phyloP scores from a whole-genome alignment of 2,113 vertebrate species.

The Camelus dromedarius region DNA sequence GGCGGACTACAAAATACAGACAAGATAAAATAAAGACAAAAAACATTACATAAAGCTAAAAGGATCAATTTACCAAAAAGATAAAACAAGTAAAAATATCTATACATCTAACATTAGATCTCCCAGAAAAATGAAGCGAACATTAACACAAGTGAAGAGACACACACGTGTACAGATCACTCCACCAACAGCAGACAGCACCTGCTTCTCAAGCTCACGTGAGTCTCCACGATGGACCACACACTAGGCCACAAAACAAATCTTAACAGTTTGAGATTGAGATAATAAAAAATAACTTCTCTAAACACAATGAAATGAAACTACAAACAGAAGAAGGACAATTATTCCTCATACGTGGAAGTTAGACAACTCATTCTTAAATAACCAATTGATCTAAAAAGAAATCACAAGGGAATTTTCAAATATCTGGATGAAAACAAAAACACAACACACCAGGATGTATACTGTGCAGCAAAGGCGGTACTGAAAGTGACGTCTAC shows the following conservation, averaged over 20 bases:
- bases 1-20: not conserved
- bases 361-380: not conserved
- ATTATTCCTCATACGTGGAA: not conserved
- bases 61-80: not conserved
- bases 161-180: not conserved
- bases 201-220: not conserved
- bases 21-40: not conserved
- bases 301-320: not conserved
- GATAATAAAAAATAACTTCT: not conserved
- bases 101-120: not conserved
- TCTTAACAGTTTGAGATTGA: not conserved
- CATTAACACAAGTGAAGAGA: not conserved
- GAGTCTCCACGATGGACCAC: not conserved
- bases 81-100: not conserved
- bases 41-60: not conserved
- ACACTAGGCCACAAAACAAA: not conserved
- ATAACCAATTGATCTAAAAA: not conserved
- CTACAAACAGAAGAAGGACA: not conserved
- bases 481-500: not conserved
- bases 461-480: not conserved
- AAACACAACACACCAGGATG: not conserved
- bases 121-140: not conserved
- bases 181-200: not conserved
- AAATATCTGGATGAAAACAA: not conserved
- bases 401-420: not conserved